Conservation (phyloP, 2,888 invertebrate genomes). For the Macropis europaea region DNA sequence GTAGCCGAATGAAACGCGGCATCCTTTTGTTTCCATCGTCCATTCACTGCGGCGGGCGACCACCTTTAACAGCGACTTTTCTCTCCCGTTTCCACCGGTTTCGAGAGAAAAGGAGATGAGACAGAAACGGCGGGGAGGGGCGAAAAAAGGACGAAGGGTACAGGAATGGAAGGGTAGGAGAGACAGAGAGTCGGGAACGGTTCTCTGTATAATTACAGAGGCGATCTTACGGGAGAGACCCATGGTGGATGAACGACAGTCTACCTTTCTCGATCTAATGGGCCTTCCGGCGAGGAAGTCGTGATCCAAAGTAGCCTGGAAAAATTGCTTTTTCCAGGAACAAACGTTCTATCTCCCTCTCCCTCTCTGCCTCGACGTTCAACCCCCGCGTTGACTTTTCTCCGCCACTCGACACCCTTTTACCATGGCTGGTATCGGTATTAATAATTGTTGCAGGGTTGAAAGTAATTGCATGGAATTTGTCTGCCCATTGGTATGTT, state of each 20-base stretch:
- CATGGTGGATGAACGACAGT: constrained; percentile 51
- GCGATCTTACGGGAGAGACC: constrained; percentile 37
- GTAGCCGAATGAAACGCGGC: constrained; percentile 57
- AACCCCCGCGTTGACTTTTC: no score
- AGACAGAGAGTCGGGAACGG: constrained; percentile 54
- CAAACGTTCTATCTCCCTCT: background rate
- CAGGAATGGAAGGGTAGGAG: constrained; percentile 19
- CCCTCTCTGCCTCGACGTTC: no score
- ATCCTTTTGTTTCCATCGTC: constrained; percentile 69
- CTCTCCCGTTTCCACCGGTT: constrained; percentile 51
- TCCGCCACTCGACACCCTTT: no score
- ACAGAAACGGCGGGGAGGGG: background rate
- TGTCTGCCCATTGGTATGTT: no score
- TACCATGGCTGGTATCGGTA: no score
- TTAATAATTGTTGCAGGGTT: no score
- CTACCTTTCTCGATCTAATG: constrained; percentile 40
- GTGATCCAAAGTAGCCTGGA: constrained; percentile 33
- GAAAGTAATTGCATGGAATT: no score
- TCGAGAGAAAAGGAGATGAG: background rate
- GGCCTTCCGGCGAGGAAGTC: constrained; percentile 37
- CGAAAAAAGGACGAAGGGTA: constrained; percentile 21
- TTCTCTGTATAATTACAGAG: constrained; percentile 57
- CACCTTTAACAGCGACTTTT: constrained; percentile 62
- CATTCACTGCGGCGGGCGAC: constrained; percentile 63
- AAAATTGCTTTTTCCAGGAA: constrained; percentile 11